These are phyloP conservation scores for Pelmatolapia mariae DNA, from an alignment of 2,113 vertebrate species.

Conservation along the genomic window DNA sequence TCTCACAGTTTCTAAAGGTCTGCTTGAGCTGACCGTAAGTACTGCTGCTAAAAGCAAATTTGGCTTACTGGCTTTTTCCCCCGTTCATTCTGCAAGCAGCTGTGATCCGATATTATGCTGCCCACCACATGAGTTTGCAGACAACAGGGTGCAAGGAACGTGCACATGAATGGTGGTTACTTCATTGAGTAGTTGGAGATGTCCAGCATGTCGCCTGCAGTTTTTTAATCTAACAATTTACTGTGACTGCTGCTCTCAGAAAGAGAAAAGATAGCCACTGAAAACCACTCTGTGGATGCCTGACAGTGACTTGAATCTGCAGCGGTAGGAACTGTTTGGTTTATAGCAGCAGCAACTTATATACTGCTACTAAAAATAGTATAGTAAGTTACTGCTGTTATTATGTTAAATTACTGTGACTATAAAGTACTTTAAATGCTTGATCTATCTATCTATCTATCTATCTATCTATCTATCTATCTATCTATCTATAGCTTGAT, in stretches of 20 bases:
- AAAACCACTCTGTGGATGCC: background rate
- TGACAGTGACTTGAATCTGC: background rate
- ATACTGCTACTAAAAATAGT: background rate
- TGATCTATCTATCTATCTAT: background rate
- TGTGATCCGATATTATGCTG: background rate
- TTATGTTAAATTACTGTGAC: background rate
- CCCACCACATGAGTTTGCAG: background rate
- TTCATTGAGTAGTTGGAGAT: background rate
- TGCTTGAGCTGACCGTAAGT: background rate
- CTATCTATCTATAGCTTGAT: background rate
- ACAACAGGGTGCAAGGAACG: background rate
- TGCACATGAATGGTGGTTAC: background rate
- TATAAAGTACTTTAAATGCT: background rate
- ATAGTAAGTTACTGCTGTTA: background rate
- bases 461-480: background rate
- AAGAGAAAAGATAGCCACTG: background rate
- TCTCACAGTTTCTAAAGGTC: background rate
- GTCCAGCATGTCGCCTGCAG: background rate
- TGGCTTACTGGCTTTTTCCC: accelerated
- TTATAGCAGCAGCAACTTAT: background rate
- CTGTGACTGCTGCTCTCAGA: background rate
- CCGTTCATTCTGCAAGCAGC: background rate
- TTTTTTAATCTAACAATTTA: background rate
- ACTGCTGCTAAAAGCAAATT: background rate
- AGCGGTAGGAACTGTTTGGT: background rate